Evolutionary conservation across 2,113 vertebrate genomes (phyloP).

Genomic region (Macquaria australasica): DNA sequence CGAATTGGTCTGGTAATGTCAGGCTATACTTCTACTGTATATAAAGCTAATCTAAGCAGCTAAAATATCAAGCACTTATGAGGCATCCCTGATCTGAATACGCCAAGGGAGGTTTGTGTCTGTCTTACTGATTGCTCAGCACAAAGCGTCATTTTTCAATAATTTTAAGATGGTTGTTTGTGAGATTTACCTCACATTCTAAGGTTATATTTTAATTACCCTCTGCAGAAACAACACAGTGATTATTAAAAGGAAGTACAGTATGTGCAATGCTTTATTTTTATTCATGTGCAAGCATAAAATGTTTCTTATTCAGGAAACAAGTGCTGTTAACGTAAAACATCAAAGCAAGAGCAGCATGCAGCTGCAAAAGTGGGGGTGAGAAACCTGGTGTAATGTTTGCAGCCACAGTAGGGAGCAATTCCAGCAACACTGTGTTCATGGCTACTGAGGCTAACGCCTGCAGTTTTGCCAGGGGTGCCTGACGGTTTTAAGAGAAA

Average conservation of each 20-base stretch:
- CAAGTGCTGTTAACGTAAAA: conserved; percentile 53
- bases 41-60: neutral
- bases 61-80: neutral
- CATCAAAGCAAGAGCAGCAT: conserved; percentile 55
- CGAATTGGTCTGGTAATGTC: too few species aligned
- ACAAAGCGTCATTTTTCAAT: neutral
- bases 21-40: neutral
- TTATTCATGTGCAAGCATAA: neutral
- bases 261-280: conserved; percentile 6
- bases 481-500: conserved; percentile 26
- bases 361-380: conserved; percentile 38
- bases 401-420: conserved; percentile 55
- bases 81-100: neutral
- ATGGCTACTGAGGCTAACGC: conserved; percentile 37
- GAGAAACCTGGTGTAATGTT: conserved; percentile 67
- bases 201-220: neutral
- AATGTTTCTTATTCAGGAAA: conserved; percentile 28
- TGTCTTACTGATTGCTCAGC: too few species aligned
- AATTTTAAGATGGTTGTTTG: neutral
- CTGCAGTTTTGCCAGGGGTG: conserved; percentile 57
- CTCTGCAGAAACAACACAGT: neutral
- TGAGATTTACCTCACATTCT: neutral
- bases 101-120: neutral
- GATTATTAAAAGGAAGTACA: conserved; percentile 18
- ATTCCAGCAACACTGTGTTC: conserved; percentile 46